Base-by-base conservation (phyloP, 2,113 vertebrate genomes). In the Clarias batrachus region DNA sequence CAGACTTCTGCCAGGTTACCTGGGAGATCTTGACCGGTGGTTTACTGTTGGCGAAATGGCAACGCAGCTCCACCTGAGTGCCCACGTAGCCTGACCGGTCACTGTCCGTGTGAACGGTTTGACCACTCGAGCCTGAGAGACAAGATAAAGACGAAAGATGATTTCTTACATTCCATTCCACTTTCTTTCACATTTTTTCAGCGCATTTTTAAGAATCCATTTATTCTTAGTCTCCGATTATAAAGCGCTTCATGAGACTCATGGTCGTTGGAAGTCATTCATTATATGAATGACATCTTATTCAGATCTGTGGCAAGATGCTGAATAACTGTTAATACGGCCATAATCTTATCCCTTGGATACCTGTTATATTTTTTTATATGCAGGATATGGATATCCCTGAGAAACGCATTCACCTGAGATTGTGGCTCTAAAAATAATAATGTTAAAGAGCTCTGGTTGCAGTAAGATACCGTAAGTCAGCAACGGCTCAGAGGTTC, bases 1-100 rank as follows among this genome's bases (percentile, higher is more conserved):
- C 96, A 91, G 96, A 91, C 89, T 99, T 99, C 92, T 99, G 98
- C 98, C 98, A 99, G 0, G 98, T 99, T 87, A 99, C 97, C 94
- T 99, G 95, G 0, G 94, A 99, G 93, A 99, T 98, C 95, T 97
- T 99, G 91, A 99, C 97, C 0, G 90, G 94, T 13, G 96, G 96
- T 81, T 95, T 93, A 0, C 95, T 97, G 93, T 97, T 99, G 92
- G 96, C 93, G 88, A 99, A 97, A 83, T 93, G 96, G 90, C 98
- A 99, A 88, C 96, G 96, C 33, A 99, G 96, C 84, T 97, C 95
- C 90, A 98, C 96, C 1, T 97, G 96, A 0, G 96, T 95, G 83
- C 97, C 97, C 0, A 97, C 94, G 87, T 96, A 97, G 2, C 97
- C 98, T 0, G 95, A 97, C 85, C 96, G 96, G 8, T 93, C 96